phyloP scores from a whole-genome alignment of 2,888 invertebrate species.

The Amiota communis region DNA sequence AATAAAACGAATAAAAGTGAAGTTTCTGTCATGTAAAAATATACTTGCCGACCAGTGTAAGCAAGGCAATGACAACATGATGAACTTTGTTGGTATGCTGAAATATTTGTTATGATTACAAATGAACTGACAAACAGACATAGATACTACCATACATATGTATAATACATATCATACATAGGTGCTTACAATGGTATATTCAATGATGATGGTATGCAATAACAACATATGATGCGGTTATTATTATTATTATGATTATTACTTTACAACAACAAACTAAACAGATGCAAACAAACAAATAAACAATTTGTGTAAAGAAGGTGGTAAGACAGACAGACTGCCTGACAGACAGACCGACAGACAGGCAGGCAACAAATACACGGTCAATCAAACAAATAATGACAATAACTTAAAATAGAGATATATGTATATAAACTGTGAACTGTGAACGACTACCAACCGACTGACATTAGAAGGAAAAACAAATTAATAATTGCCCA shows the following conservation, averaged over 20 bases:
- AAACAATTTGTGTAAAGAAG: constrained; percentile 4
- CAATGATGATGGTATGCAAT: neutral
- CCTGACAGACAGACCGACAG: no score
- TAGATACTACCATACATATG: neutral
- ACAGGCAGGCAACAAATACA: neutral
- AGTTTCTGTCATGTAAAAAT: no score
- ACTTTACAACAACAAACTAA: no score
- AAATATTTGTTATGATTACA: neutral
- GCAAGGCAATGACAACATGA: no score
- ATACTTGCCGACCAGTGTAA: no score
- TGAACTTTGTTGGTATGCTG: no score
- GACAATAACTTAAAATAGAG: neutral
- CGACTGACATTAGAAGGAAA: neutral
- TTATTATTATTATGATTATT: constrained; percentile 22
- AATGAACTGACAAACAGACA: neutral
- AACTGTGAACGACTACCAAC: neutral
- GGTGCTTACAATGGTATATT: neutral
- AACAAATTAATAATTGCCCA: constrained; percentile 20
- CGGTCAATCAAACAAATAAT: constrained; percentile 10
- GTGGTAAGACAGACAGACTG: neutral
- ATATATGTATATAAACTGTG: neutral
- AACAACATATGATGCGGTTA: constrained; percentile 23
- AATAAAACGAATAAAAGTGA: no score
- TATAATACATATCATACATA: neutral
- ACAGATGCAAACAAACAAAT: constrained; percentile 14